Conservation (phyloP, 2,797 vertebrate genomes). For the Cynopterus sphinx region DNA sequence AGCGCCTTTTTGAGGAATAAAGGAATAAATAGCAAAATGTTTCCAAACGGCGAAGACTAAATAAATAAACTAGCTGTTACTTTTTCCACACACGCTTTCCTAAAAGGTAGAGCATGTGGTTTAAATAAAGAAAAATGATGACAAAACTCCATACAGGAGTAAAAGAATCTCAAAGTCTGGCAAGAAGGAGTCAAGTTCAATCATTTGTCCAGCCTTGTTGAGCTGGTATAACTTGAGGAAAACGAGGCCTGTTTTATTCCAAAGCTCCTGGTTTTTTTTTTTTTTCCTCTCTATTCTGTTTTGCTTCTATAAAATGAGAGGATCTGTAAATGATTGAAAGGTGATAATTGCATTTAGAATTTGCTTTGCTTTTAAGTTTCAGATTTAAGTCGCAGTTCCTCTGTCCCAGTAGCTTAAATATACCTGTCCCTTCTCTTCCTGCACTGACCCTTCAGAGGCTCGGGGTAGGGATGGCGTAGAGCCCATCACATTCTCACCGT, state of each 20-base stretch:
- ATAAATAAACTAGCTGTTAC: background rate
- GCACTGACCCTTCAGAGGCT: background rate
- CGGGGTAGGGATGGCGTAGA: background rate
- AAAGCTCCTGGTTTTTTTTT: background rate
- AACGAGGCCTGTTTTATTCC: background rate
- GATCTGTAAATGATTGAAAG: background rate
- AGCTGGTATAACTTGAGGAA: background rate
- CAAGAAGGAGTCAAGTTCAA: background rate
- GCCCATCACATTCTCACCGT: fast-evolving
- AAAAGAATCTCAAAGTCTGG: background rate
- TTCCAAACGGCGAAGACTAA: background rate
- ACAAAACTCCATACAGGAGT: background rate
- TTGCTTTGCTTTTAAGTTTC: conserved; percentile 36
- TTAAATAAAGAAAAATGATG: background rate
- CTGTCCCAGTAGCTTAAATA: background rate
- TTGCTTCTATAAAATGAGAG: background rate
- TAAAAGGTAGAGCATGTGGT: background rate
- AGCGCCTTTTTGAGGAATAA: background rate
- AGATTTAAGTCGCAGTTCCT: background rate
- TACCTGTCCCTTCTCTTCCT: fast-evolving
- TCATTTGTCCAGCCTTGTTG: background rate
- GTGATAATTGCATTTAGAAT: conserved; percentile 46
- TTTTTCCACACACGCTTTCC: background rate
- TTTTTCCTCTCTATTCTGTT: background rate
- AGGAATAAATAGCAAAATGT: background rate